Conservation (phyloP, 1,140 invertebrate genomes). For the Oedothorax gibbosus region DNA sequence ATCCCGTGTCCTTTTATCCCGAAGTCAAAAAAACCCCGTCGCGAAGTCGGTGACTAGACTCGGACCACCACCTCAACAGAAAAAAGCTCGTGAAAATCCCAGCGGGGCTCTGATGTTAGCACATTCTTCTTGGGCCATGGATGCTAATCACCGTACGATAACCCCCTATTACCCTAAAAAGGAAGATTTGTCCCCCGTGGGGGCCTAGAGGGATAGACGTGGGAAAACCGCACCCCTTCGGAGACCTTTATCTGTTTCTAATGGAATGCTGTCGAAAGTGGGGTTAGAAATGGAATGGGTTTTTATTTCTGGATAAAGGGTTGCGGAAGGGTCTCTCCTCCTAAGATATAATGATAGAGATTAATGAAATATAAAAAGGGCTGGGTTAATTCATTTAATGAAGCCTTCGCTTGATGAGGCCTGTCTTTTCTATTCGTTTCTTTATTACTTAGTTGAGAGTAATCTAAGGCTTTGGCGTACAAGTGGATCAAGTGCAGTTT, state of each 20-base stretch:
- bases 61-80: slow-evolving; percentile 1
- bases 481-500: too few relatives aligned
- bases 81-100: slow-evolving; percentile 34
- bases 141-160: slow-evolving; percentile 35
- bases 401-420: slow-evolving; percentile 37
- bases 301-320: neutral
- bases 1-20: neutral
- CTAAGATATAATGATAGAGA: slow-evolving; percentile 22
- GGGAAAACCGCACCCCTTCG: slow-evolving; percentile 50
- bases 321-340: neutral
- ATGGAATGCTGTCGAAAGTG: neutral
- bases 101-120: slow-evolving; percentile 1
- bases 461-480: too few relatives aligned
- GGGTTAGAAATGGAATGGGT: neutral
- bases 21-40: neutral
- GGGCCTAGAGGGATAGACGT: slow-evolving; percentile 11
- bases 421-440: slow-evolving; percentile 10
- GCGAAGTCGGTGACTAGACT: neutral
- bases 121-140: slow-evolving; percentile 25
- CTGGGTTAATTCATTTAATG: slow-evolving; percentile 51
- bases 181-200: slow-evolving; percentile 1
- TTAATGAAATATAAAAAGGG: slow-evolving; percentile 50
- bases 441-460: too few relatives aligned
- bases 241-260: neutral
- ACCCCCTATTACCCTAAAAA: slow-evolving; percentile 3